Evolutionary conservation across 2,888 invertebrate species (phyloP), one percentile per base, ranked within the genome.

Genomic region (Dermolepida albohirtum): DNA sequence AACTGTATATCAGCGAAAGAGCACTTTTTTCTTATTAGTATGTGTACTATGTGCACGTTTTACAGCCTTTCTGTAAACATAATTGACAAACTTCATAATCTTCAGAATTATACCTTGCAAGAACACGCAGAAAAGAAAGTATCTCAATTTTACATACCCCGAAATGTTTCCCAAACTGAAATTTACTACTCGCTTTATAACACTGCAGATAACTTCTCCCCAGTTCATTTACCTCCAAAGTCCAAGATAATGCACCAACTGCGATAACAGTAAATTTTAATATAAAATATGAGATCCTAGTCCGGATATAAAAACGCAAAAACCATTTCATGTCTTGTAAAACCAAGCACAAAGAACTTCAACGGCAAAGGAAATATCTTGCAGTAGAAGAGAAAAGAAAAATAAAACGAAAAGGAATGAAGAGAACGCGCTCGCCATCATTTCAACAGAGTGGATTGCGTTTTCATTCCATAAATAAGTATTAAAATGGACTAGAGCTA

Each of bases 401-500:
- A 62, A 62, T 62, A 62, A 34, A 57, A 22, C 43, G 10, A 44
- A 47, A 44, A 47, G 47, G 47, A 62, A 62, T 62, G 47, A 49
- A 62, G 59, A 49, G 34, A 34, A 47, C 44, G 27, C 57, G 57
- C 14, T 34, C 34, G 44, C 43, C 44, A 43, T 44, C 43, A 64
- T 64, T 40, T 64, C 41, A 41, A 27, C 17, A 41, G 64, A 51
- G 51, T 51, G 64, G 64, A 41, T 64, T 50, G 41, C 51, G 50
- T 64, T 52, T 64, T 52, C 50, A 51, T 52, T 64, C 54, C 54
- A 47, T 64, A 66, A 66, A 59, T 66, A 57, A 55, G 51, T 66
- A 66, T 50, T 57, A 66, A 59, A 50, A 47, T 16, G 47, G 34
- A 51, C 49, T 22, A 11, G 14, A 22, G 49, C 59, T 59, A 50